phyloP scores from a whole-genome alignment of 2,113 vertebrate species.

The Xyliphius kryptos region DNA sequence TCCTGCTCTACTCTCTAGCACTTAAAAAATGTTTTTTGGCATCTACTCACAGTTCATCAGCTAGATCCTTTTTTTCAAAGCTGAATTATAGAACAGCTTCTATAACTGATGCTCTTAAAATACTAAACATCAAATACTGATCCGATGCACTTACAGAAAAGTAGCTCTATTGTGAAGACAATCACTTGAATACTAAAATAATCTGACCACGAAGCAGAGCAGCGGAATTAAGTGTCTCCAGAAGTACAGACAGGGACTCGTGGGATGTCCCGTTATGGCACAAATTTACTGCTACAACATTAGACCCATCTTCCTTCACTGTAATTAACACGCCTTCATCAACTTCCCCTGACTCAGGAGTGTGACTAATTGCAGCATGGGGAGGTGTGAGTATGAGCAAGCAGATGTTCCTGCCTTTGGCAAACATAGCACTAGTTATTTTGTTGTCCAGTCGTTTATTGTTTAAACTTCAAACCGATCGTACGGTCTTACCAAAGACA shows the following conservation, averaged over 20 bases:
- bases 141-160: not conserved
- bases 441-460: not conserved
- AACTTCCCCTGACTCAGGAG: not conserved
- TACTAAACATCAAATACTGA: constrained; percentile 15
- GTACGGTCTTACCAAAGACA: not conserved
- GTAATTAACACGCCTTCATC: not conserved
- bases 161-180: not conserved
- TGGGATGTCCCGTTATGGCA: not conserved
- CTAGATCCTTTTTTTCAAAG: not conserved
- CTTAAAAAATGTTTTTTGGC: not conserved
- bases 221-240: not conserved
- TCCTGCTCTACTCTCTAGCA: not conserved
- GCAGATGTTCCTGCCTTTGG: not conserved
- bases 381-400: not conserved
- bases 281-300: not conserved
- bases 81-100: not conserved
- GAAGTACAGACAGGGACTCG: not conserved
- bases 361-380: not conserved
- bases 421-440: not conserved
- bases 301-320: not conserved
- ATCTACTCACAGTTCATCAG: not conserved
- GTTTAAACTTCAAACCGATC: not conserved
- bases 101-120: not conserved
- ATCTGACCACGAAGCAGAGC: constrained; percentile 1
- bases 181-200: not conserved